Conservation (phyloP, 1,140 invertebrate species). For the Phthorimaea operculella region DNA sequence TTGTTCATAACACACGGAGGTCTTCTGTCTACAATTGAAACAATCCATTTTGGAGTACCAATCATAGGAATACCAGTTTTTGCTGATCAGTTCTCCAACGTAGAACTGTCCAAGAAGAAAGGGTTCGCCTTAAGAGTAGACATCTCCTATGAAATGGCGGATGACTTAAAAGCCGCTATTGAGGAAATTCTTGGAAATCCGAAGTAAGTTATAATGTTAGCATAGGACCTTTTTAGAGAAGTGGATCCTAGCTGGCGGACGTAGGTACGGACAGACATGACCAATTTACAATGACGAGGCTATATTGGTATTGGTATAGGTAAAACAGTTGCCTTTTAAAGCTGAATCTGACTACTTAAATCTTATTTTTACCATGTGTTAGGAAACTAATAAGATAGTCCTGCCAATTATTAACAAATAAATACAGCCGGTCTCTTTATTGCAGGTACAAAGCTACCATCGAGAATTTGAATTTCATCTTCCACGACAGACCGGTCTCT, state of each 20-base stretch:
- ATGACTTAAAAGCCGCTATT: constrained; percentile 20
- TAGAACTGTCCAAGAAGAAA: constrained; percentile 17
- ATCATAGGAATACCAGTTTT: constrained; percentile 74
- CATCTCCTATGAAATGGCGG: constrained; percentile 14
- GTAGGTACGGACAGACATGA: too few relatives aligned
- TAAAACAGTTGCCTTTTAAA: background rate
- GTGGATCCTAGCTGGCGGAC: too few relatives aligned
- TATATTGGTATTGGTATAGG: too few relatives aligned
- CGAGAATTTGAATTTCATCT: constrained; percentile 3
- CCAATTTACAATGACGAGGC: too few relatives aligned
- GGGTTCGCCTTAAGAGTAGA: constrained; percentile 21
- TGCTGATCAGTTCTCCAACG: constrained; percentile 69
- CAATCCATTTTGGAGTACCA: constrained; percentile 73
- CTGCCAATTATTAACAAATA: too few relatives aligned
- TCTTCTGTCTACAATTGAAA: constrained; percentile 71
- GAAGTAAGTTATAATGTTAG: constrained; percentile 17
- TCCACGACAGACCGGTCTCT: constrained; percentile 9
- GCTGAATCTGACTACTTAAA: too few relatives aligned
- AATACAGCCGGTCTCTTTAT: too few relatives aligned
- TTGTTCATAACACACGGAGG: constrained; percentile 76
- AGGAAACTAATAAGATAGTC: too few relatives aligned
- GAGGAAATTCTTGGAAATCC: constrained; percentile 17
- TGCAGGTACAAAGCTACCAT: constrained; percentile 8
- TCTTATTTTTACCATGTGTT: too few relatives aligned
- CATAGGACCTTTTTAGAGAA: background rate